These are phyloP conservation scores for Calypte anna DNA, from an alignment of 2,113 vertebrate genomes.

Conservation along the genomic window DNA sequence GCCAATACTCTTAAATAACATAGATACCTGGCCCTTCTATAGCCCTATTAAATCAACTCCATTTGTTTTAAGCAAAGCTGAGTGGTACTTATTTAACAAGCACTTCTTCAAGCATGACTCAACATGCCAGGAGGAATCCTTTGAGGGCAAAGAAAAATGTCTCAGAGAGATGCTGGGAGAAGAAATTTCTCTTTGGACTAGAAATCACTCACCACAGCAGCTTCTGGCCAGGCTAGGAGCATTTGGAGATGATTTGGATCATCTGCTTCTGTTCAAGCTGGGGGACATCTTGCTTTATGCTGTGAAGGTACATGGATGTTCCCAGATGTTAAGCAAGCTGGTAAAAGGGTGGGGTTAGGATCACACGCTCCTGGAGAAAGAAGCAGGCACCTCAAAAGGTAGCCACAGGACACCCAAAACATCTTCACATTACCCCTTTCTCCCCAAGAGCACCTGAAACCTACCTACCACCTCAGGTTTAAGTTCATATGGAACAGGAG, in stretches of 20 bases:
- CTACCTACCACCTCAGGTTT: neutral
- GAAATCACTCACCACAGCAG: neutral
- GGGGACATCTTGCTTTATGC: neutral
- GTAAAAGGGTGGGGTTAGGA: neutral
- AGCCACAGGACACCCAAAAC: neutral
- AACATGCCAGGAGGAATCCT: neutral
- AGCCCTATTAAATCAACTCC: constrained; percentile 55
- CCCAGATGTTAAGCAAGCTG: fast-evolving
- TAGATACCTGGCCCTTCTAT: constrained; percentile 3
- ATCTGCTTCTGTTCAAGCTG: neutral
- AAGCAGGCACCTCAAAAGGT: neutral
- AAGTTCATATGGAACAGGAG: neutral
- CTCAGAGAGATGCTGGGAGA: neutral
- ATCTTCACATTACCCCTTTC: neutral
- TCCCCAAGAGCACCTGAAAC: neutral
- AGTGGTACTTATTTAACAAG: neutral
- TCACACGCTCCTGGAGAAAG: neutral
- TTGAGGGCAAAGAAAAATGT: neutral
- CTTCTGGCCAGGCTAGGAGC: neutral
- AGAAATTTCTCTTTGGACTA: neutral
- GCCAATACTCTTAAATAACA: constrained; percentile 64
- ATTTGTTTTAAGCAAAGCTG: constrained; percentile 48
- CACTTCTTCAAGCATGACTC: neutral
- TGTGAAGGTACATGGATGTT: neutral
- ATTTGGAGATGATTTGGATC: neutral